Conservation (phyloP, 2,888 invertebrate species). For the Ferdinandea cuprea region DNA sequence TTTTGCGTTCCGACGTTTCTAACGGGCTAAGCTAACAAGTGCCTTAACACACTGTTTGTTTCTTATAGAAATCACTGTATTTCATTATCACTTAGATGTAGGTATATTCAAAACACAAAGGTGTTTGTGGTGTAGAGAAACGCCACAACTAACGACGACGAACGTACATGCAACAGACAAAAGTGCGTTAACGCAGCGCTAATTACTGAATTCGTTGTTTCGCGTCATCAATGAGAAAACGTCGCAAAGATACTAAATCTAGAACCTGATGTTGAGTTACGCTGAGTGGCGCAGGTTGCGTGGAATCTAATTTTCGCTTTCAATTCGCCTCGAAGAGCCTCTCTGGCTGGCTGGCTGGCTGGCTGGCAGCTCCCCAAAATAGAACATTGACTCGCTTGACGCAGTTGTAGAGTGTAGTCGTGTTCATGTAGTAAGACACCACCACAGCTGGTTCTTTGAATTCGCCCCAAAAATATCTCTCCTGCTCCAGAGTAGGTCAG, state of each 20-base stretch:
- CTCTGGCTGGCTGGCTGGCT: too few species aligned
- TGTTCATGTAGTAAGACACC: background rate
- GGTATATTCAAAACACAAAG: background rate
- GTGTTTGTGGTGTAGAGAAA: background rate
- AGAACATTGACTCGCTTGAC: constrained; percentile 34
- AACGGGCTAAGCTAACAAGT: constrained; percentile 36
- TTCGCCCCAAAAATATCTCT: constrained; percentile 26
- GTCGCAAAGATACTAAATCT: constrained; percentile 72
- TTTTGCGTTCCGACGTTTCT: constrained; percentile 14
- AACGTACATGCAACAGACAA: constrained; percentile 64
- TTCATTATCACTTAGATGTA: background rate
- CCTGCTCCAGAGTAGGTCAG: constrained; percentile 67
- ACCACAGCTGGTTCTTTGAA: constrained; percentile 1
- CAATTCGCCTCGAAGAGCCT: constrained; percentile 40
- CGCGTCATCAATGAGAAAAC: constrained; percentile 74
- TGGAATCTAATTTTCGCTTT: constrained; percentile 36
- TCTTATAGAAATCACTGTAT: constrained; percentile 26
- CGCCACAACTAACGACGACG: background rate
- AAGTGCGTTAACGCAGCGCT: constrained; percentile 50
- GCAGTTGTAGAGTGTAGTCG: too few species aligned
- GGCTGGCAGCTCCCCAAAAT: constrained; percentile 32
- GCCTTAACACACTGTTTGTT: constrained; percentile 27
- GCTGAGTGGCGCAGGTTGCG: constrained; percentile 57
- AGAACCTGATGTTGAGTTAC: constrained; percentile 64
- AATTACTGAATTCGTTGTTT: constrained; percentile 45